Percentiles rank a stretch among this genome's conserved stretches.
phyloP scores from a whole-genome alignment of 2,113 vertebrate species.

The Progne subis region DNA sequence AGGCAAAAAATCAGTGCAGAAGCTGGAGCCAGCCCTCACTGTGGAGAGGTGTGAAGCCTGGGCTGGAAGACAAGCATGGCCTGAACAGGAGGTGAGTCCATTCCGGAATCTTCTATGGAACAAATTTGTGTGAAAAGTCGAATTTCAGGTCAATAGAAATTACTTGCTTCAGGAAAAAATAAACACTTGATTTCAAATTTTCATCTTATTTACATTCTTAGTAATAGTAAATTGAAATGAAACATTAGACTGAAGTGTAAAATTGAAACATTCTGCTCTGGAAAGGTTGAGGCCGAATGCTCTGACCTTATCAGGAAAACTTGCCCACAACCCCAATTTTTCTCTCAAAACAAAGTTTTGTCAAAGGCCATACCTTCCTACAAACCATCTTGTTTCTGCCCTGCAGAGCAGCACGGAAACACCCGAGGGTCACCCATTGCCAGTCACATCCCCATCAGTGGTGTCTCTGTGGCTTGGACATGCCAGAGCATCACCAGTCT shows the following conservation, averaged over 20 bases:
- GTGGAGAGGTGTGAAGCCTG: too few relatives aligned
- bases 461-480: fast-evolving
- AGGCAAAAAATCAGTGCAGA: not conserved
- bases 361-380: not conserved
- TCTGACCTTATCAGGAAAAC: slow-evolving; percentile 32
- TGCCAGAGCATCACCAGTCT: fast-evolving
- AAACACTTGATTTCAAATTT: not conserved
- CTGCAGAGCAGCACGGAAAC: not conserved
- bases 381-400: not conserved
- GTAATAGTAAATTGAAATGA: not conserved
- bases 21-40: fast-evolving
- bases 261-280: slow-evolving; percentile 10
- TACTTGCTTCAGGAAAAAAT: not conserved
- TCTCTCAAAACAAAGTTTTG: not conserved
- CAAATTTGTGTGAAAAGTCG: not conserved
- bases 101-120: not conserved
- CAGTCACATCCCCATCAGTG: fast-evolving
- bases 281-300: slow-evolving; percentile 25
- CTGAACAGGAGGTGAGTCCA: not conserved
- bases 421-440: not conserved
- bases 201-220: not conserved
- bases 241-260: not conserved
- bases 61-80: not conserved
- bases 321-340: not conserved
- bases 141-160: not conserved